Base-by-base conservation (phyloP, 2,888 invertebrate genomes). In the Melinopterus prodromus region DNA sequence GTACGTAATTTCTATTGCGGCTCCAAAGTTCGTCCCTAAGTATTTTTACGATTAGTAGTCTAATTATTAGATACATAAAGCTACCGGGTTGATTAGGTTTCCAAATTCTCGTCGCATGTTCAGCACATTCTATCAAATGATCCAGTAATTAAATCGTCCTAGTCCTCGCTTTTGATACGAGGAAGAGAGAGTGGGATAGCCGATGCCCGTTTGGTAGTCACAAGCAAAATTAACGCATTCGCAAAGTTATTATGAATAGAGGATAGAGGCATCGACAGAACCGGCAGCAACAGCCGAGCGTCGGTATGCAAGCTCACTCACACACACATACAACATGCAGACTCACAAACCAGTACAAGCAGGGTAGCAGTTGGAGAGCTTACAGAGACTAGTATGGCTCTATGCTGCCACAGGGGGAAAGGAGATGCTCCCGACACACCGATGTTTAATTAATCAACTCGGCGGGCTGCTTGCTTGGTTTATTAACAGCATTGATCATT, bases 371-470 rank as follows among this genome's bases (percentile, higher is more conserved):
- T 35, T 74, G 36, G 36, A 36, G 74, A 26, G 74, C 35, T n/a
- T 36, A 37, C 26, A 37, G 74, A 16, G 37, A 74, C 36, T n/a
- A n/a, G 26, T n/a, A 35, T 74, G 16, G 35, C 35, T 37, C 74
- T 72, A 76, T 69, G 75, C 16, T 36, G 78, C 53, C 77, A 78
- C 82, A 82, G 81, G 84, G 79, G 83, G 83, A 86, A 86, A 86
- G 86, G 87, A 86, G 87, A 86, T 84, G 84, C 79, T 79, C 86
- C 85, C 86, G 86, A 87, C 86, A 88, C 88, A 88, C 87, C 87
- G 88, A 88, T 88, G 88, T 88, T 88, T 89, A 89, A 89, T 89
- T 89, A 89, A 89, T 89, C 89, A 89, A 88, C 87, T 89, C 88
- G 75, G 84, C 84, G 85, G 74, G 85, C 83, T 83, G 84, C 87